These are phyloP conservation scores for Trichonephila clavipes DNA, from an alignment of 1,140 invertebrate genomes.

Conservation along the genomic window DNA sequence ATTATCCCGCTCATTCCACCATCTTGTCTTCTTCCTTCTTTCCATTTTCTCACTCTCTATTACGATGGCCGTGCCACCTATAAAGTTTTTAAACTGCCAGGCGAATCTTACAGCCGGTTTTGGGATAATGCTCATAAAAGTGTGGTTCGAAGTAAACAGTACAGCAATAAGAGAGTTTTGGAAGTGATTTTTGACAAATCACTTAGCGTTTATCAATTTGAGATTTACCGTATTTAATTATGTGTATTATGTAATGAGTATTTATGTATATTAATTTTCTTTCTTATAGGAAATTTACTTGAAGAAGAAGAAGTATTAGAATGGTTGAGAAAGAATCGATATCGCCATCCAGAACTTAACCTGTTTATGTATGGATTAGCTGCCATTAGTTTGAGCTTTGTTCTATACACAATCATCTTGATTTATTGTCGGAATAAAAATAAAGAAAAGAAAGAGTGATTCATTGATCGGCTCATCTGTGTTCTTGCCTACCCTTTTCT, in stretches of 20 bases:
- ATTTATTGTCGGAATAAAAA: constrained; percentile 88
- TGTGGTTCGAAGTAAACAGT: no score
- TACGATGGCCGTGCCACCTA: no score
- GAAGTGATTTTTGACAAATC: no score
- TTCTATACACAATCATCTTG: constrained; percentile 94
- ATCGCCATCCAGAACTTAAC: constrained; percentile 94
- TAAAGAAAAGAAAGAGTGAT: constrained; percentile 74
- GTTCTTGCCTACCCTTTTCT: constrained; percentile 13
- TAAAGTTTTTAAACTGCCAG: no score
- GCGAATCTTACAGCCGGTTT: no score
- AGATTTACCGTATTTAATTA: no score
- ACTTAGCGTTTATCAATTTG: no score
- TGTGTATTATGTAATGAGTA: not conserved
- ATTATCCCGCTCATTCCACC: no score
- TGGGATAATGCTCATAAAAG: no score
- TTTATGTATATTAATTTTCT: constrained; percentile 29
- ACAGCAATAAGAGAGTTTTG: no score
- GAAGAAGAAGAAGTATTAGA: constrained; percentile 94
- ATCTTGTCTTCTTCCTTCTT: no score
- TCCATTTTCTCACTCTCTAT: no score
- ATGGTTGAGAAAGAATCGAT: constrained; percentile 95
- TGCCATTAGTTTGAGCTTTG: constrained; percentile 90
- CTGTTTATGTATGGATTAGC: constrained; percentile 96
- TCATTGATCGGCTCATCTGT: not conserved
- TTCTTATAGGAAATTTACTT: constrained; percentile 88